Conservation (phyloP, 2,888 invertebrate species). For the Stenotaenia linearis region DNA sequence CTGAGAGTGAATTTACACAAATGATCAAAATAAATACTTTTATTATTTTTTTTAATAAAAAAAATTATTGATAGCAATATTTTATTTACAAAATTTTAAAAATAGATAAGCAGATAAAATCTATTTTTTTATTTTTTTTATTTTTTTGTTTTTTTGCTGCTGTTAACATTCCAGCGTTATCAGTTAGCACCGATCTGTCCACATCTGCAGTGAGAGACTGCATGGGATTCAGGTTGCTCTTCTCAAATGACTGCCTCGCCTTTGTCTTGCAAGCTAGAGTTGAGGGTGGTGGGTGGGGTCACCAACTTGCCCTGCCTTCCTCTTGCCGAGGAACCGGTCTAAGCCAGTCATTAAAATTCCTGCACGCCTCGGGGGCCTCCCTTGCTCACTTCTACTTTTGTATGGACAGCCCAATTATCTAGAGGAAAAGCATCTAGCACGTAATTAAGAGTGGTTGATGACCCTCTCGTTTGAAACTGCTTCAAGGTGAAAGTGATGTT, state of each 20-base stretch:
- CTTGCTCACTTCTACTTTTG: conserved; percentile 5
- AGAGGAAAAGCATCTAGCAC: conserved; percentile 5
- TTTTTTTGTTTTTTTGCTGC: neutral
- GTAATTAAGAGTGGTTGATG: conserved; percentile 14
- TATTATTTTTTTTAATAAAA: no score
- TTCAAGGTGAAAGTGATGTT: neutral
- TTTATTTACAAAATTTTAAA: no score
- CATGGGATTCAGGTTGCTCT: conserved; percentile 19
- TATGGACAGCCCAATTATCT: conserved; percentile 17
- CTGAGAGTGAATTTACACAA: neutral
- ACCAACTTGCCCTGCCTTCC: conserved; percentile 11
- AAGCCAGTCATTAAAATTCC: conserved; percentile 15
- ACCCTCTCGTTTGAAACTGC: neutral
- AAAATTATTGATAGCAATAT: no score
- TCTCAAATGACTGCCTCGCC: conserved; percentile 5
- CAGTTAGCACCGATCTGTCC: neutral
- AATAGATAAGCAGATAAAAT: no score
- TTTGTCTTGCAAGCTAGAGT: neutral
- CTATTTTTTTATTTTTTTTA: neutral
- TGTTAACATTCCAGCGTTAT: neutral
- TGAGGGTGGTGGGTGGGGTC: conserved; percentile 13
- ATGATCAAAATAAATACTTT: no score
- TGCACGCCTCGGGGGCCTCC: conserved; percentile 15
- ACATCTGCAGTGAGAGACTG: conserved; percentile 15
- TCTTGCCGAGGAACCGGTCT: conserved; percentile 1